Percentiles rank a stretch among this genome's conserved stretches.
Conservation (phyloP, 2,113 vertebrate species). For the Ovis aries region ARS-UI_Ramb_v3.0 NC_056054.1:205035501-205036000, state of each 20-base stretch:
- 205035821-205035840: slow-evolving; percentile 10
- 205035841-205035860: background rate
- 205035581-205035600: background rate
- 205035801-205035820: background rate
- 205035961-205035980: background rate
- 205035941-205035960: background rate
- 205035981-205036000: background rate
- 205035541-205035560: background rate
- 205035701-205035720: background rate
- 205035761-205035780: background rate
- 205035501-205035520: background rate
- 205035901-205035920: background rate
- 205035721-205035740: background rate
- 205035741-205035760: background rate
- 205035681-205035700: background rate
- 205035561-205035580: background rate
- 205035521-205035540: background rate
- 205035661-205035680: background rate
- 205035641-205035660: background rate
- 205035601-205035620: background rate
- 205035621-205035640: background rate
- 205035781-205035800: background rate
- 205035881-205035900: background rate
- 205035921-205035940: background rate
- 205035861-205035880: background rate